phyloP scores from a whole-genome alignment of 1,140 invertebrate genomes.

The Atta colombica region DNA sequence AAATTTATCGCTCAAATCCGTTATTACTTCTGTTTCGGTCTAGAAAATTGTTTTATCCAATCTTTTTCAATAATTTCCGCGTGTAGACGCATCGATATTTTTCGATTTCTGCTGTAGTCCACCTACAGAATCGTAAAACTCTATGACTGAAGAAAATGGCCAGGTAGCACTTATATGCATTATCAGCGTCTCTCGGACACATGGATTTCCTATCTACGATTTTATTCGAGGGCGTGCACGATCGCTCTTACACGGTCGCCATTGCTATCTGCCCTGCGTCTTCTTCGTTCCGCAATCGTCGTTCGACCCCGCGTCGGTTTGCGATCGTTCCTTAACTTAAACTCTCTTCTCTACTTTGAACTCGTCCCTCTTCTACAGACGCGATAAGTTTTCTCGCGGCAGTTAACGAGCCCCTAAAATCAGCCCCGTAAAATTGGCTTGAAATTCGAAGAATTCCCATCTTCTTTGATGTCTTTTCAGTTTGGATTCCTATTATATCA shows the following conservation, averaged over 20 bases:
- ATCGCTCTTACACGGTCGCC: constrained; percentile 45
- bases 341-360: constrained; percentile 1
- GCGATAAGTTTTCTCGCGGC: constrained; percentile 49
- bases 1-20: constrained; percentile 10
- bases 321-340: constrained; percentile 53
- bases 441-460: not conserved
- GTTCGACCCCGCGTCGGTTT: constrained; percentile 28
- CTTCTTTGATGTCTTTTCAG: not conserved
- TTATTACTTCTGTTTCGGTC: not conserved
- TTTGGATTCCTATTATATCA: not conserved
- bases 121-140: not conserved
- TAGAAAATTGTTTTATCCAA: constrained; percentile 10
- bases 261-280: constrained; percentile 40
- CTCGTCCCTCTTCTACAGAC: constrained; percentile 5
- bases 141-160: constrained; percentile 36
- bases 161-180: constrained; percentile 43
- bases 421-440: constrained; percentile 26
- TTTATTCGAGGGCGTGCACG: constrained; percentile 55
- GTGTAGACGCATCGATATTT: constrained; percentile 20
- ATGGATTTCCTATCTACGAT: constrained; percentile 47
- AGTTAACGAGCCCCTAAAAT: constrained; percentile 48
- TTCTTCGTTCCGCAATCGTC: constrained; percentile 44
- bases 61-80: constrained; percentile 18
- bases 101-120: constrained; percentile 24
- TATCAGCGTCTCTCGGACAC: constrained; percentile 22